A percentile compares a stretch with the other conserved stretches of the same genome.
Evolutionary conservation across 2,797 vertebrate species (phyloP).

Genomic region (Myotis pilosus): DNA sequence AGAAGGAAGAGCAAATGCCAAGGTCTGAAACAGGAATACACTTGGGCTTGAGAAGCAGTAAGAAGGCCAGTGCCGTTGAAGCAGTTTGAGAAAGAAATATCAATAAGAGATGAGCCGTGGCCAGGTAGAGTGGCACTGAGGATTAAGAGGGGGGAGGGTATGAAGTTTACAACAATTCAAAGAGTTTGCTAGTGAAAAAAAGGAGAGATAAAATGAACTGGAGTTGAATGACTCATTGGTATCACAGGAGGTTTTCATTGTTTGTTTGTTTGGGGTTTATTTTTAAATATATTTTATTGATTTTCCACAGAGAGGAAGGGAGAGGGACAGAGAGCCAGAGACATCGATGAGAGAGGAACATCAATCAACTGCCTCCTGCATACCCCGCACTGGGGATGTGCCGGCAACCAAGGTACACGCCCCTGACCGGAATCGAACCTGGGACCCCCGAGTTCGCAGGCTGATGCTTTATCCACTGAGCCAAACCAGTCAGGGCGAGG

Average conservation of each 20-base stretch:
- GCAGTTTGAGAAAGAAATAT: neutral
- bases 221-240: neutral
- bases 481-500: neutral
- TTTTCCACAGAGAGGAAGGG: too few relatives aligned
- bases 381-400: too few relatives aligned
- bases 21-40: neutral
- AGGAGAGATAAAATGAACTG: neutral
- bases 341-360: too few relatives aligned
- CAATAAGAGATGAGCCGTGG: neutral
- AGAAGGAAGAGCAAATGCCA: neutral
- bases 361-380: too few relatives aligned
- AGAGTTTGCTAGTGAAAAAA: neutral
- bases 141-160: neutral
- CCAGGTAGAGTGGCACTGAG: neutral
- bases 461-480: too few relatives aligned
- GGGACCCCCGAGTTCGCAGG: too few relatives aligned
- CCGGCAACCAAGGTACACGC: too few relatives aligned
- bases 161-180: neutral
- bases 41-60: neutral
- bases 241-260: neutral
- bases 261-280: neutral
- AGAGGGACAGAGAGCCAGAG: too few relatives aligned
- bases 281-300: too few relatives aligned
- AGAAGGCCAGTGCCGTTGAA: neutral
- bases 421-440: too few relatives aligned